phyloP scores from a whole-genome alignment of 2,113 vertebrate genomes.

The Sisor rabdophorus region DNA sequence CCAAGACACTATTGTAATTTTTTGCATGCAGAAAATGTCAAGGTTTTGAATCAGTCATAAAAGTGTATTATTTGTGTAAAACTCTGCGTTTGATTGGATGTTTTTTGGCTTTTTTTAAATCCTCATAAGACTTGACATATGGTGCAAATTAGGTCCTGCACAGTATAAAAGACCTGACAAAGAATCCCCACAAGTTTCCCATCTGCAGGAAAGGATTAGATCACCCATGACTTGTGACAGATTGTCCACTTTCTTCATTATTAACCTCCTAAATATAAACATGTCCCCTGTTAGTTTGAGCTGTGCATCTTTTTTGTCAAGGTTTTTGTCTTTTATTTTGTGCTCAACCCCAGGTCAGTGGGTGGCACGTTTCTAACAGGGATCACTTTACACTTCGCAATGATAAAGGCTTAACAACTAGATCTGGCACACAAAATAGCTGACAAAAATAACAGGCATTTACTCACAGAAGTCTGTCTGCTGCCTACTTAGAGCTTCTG shows the following conservation, averaged over 20 bases:
- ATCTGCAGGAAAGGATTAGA: constrained; percentile 29
- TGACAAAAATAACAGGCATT: constrained; percentile 54
- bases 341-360: constrained; percentile 30
- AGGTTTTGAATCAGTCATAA: too few species aligned
- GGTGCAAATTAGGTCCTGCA: not conserved
- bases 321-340: constrained; percentile 27
- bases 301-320: not conserved
- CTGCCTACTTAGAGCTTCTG: constrained; percentile 51
- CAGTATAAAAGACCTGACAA: constrained; percentile 12
- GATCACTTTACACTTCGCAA: constrained; percentile 45
- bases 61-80: too few species aligned
- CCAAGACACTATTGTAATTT: too few species aligned
- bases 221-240: constrained; percentile 51
- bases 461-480: constrained; percentile 47
- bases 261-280: constrained; percentile 29
- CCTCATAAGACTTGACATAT: constrained; percentile 11
- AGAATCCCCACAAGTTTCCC: constrained; percentile 22
- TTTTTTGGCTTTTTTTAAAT: not conserved
- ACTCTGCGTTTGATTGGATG: too few species aligned
- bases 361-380: constrained; percentile 38
- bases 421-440: constrained; percentile 48
- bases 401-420: constrained; percentile 51
- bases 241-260: constrained; percentile 52
- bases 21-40: too few species aligned
- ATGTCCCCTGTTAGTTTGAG: not conserved